phyloP scores from a whole-genome alignment of 2,888 invertebrate genomes.

The Drosophila putrida region DNA sequence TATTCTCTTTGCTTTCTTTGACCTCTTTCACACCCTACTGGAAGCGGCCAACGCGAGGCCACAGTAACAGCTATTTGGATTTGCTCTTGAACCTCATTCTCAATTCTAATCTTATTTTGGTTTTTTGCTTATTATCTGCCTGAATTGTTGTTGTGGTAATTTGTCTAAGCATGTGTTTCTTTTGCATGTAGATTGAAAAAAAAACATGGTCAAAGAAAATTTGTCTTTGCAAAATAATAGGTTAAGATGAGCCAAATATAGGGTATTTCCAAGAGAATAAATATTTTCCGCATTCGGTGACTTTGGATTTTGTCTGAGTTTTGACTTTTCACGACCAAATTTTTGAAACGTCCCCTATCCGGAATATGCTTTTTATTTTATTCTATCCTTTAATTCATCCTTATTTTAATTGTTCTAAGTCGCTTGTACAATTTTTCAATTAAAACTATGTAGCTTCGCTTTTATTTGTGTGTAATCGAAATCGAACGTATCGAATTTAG shows the following conservation, averaged over 20 bases:
- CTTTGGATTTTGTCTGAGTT: too few relatives aligned
- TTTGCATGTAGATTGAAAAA: not conserved
- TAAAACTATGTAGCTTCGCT: too few relatives aligned
- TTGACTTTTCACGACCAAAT: too few relatives aligned
- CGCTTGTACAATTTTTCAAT: too few relatives aligned
- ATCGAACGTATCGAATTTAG: too few relatives aligned
- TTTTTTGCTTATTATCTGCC: slow-evolving; percentile 21
- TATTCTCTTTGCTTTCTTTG: slow-evolving; percentile 51
- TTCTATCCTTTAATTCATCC: too few relatives aligned
- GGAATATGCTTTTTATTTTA: too few relatives aligned
- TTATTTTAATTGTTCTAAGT: too few relatives aligned
- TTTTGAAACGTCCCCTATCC: too few relatives aligned
- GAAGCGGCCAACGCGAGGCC: slow-evolving; percentile 10
- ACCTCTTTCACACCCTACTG: slow-evolving; percentile 42
- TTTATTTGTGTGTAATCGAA: too few relatives aligned
- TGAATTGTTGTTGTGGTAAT: slow-evolving; percentile 19
- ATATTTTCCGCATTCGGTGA: too few relatives aligned
- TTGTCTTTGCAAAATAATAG: slow-evolving; percentile 6
- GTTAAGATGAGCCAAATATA: not conserved
- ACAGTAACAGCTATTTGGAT: slow-evolving; percentile 20
- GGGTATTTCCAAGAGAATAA: too few relatives aligned
- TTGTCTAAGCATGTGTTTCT: slow-evolving; percentile 1
- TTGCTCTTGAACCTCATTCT: slow-evolving; percentile 56
- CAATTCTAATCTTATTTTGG: slow-evolving; percentile 44
- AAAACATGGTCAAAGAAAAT: not conserved